Percentiles rank a stretch among this genome's conserved stretches.
These are phyloP conservation scores for Sebastes trivittatus DNA, from an alignment of 2,797 vertebrate species.

Conservation along the genomic window DNA sequence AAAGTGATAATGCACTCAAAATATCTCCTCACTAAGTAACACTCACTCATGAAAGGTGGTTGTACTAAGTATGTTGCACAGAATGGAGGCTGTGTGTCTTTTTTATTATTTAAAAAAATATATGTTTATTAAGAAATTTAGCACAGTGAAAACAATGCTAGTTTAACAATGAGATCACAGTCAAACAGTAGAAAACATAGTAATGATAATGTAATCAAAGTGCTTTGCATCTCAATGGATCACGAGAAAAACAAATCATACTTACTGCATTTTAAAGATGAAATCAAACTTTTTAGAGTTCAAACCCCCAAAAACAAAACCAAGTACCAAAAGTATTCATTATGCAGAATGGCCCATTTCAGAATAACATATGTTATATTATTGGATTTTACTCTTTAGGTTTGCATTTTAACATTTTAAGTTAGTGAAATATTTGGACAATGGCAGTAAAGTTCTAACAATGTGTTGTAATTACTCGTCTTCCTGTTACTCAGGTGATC, in stretches of 20 bases:
- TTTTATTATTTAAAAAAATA: neutral
- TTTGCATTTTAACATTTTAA: neutral
- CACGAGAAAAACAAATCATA: too few relatives aligned
- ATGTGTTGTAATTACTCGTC: neutral
- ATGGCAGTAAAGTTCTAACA: neutral
- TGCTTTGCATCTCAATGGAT: too few relatives aligned
- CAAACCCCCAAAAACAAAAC: too few relatives aligned
- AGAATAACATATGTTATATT: neutral
- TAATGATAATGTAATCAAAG: too few relatives aligned
- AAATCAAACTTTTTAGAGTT: too few relatives aligned
- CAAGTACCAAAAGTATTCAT: neutral
- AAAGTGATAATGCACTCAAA: neutral
- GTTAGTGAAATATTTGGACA: neutral
- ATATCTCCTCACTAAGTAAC: neutral
- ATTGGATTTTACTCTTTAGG: neutral
- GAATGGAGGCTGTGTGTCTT: neutral
- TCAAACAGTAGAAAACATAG: too few relatives aligned
- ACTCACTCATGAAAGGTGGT: neutral
- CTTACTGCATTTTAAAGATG: too few relatives aligned
- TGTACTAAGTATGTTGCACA: neutral
- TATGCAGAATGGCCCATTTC: neutral
- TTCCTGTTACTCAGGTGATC: constrained; percentile 84
- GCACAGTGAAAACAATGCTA: too few relatives aligned
- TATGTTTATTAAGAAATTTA: too few relatives aligned
- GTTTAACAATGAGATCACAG: too few relatives aligned